These are phyloP conservation scores for Stratiomys singularior DNA, from an alignment of 2,888 invertebrate genomes.

Conservation along the genomic window DNA sequence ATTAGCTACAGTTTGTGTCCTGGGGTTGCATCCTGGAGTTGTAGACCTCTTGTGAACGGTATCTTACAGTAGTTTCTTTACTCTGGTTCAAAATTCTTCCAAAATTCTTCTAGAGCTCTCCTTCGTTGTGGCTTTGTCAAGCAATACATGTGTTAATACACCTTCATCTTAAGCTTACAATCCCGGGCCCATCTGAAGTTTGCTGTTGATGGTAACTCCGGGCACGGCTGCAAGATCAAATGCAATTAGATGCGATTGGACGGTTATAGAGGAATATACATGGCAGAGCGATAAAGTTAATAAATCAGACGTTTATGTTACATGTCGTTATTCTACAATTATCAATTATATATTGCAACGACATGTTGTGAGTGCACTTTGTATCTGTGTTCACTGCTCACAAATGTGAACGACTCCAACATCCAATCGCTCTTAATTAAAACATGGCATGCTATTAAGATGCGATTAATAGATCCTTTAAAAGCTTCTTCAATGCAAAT, in stretches of 20 bases:
- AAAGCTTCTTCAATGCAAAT: conserved; percentile 37
- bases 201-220: background rate
- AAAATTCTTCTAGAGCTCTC: too few species aligned
- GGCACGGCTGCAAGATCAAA: background rate
- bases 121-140: too few species aligned
- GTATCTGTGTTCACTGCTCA: background rate
- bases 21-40: background rate
- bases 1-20: background rate
- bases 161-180: too few species aligned
- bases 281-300: conserved; percentile 36
- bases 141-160: too few species aligned
- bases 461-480: conserved; percentile 37
- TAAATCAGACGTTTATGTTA: conserved; percentile 43
- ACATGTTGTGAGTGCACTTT: conserved; percentile 21
- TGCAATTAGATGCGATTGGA: conserved; percentile 41
- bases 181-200: background rate
- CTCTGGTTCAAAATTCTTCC: too few species aligned
- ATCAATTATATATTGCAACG: conserved; percentile 33
- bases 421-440: conserved; percentile 36
- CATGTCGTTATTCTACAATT: background rate
- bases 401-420: background rate
- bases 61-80: too few species aligned
- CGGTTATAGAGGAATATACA: conserved; percentile 7
- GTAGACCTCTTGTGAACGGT: background rate
- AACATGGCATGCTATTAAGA: conserved; percentile 42